Base-by-base conservation (phyloP, 2,113 vertebrate genomes). In the Rhadina sibilatrix region DNA sequence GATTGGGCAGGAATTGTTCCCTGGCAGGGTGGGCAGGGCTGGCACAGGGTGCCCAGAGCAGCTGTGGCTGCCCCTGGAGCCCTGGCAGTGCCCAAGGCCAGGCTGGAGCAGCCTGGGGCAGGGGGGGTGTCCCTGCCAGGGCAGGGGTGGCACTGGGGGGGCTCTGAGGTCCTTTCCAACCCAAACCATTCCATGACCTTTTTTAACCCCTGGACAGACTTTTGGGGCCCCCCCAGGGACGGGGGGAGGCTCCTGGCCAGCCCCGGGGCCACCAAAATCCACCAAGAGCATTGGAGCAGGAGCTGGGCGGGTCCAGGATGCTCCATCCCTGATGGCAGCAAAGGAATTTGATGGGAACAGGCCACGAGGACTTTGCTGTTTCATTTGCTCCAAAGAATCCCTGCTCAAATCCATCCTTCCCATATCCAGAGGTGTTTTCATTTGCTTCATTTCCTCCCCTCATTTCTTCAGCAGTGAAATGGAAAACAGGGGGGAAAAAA, bases 21-120 rank as follows among this genome's bases (percentile, higher is more conserved):
- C 24, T 40, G 74, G 9, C 10, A 54, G 2, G 50, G 17, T 18
- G 42, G 0, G n/a, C 37, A 38, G 33, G 0, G 0, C 31, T 81
- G 77, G 86, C 0, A 0, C 3, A 2, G 76, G 2, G 1, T 65
- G 1, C 52, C 77, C 77, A 89, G 77, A 81, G 59, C 24, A 74
- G 77, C 69, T 52, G 60, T 2, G 68, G 53, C 37, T 82, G 78
- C 53, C 28, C 24, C 61, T 56, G 60, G 23, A 75, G 30, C 61
- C 53, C 69, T 87, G 65, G 30, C 3, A 70, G 40, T 87, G 85
- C 0, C 40, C 85, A 3, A 49, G 57, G 65, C 40, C 40, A 35
- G 57, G 65, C 0, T 74, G 69, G 65, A 30, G 66, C 49, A 6
- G 0, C 24, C 49, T 35, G 40, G 65, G 65, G 21, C 4, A 56